Evolutionary conservation across 1,140 invertebrate genomes (phyloP).

Genomic region (Aphelenchoides fujianensis): DNA sequence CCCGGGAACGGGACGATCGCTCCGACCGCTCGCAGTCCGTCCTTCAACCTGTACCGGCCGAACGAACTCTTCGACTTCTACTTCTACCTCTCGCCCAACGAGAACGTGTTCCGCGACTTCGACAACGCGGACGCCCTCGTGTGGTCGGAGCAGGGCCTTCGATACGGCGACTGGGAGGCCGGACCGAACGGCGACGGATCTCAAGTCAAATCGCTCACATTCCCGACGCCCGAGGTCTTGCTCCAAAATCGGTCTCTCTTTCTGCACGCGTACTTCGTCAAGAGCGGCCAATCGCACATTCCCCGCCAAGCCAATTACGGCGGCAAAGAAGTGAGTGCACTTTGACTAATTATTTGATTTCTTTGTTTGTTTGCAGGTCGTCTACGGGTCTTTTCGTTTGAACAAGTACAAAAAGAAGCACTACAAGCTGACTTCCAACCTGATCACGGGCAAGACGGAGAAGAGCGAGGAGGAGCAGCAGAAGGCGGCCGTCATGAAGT

Average conservation of each 20-base stretch:
- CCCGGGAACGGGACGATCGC: neutral
- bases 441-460: slow-evolving; percentile 76
- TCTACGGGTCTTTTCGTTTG: slow-evolving; percentile 64
- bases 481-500: slow-evolving; percentile 75
- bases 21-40: slow-evolving; percentile 2
- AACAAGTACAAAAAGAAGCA: slow-evolving; percentile 88
- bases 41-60: slow-evolving; percentile 37
- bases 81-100: slow-evolving; percentile 45
- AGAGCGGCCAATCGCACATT: slow-evolving; percentile 76
- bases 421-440: slow-evolving; percentile 84
- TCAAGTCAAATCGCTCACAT: slow-evolving; percentile 62
- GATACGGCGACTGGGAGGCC: slow-evolving; percentile 89
- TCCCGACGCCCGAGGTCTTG: slow-evolving; percentile 66
- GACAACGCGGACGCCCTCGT: slow-evolving; percentile 72
- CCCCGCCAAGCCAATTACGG: slow-evolving; percentile 69
- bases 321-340: slow-evolving; percentile 73
- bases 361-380: slow-evolving; percentile 25
- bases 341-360: slow-evolving; percentile 31
- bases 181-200: slow-evolving; percentile 80
- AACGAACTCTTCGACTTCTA: slow-evolving; percentile 45
- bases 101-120: slow-evolving; percentile 65
- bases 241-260: slow-evolving; percentile 91
- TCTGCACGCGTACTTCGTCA: slow-evolving; percentile 82
- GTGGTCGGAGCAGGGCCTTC: slow-evolving; percentile 78
- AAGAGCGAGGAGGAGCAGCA: slow-evolving; percentile 62